phyloP scores from a whole-genome alignment of 2,888 invertebrate species.

The Dexiosoma caninum region DNA sequence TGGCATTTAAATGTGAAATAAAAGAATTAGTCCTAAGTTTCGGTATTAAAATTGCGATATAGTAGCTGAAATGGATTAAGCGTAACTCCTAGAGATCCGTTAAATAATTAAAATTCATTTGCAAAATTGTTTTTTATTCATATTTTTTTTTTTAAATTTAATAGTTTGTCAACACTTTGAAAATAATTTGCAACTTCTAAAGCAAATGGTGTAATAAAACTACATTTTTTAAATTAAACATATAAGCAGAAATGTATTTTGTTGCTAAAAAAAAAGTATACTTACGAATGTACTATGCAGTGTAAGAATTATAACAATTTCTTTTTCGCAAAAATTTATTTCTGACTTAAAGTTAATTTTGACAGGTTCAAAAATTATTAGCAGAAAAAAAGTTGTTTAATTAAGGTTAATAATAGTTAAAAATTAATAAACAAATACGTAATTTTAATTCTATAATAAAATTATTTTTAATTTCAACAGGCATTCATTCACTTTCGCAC shows the following conservation, averaged over 20 bases:
- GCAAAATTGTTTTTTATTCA: no score
- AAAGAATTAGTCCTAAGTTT: no score
- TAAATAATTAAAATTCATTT: no score
- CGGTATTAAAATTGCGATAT: no score
- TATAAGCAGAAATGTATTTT: slow-evolving; percentile 24
- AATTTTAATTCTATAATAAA: slow-evolving; percentile 31
- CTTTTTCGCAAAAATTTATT: slow-evolving; percentile 42
- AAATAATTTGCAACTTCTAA: no score
- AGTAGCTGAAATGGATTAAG: no score
- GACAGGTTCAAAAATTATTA: slow-evolving; percentile 50
- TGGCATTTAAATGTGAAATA: no score
- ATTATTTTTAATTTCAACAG: slow-evolving; percentile 56
- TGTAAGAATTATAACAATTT: slow-evolving; percentile 19
- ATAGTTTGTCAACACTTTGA: neutral
- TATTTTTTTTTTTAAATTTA: neutral
- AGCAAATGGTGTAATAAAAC: neutral
- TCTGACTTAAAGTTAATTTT: slow-evolving; percentile 66
- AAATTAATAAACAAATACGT: slow-evolving; percentile 51
- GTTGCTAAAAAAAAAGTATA: neutral
- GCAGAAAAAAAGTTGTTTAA: slow-evolving; percentile 21
- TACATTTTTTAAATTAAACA: slow-evolving; percentile 60
- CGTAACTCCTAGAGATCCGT: no score
- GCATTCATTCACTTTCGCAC: slow-evolving; percentile 28
- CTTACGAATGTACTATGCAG: neutral
- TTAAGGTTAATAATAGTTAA: slow-evolving; percentile 33